Conservation (phyloP, 37 sponge, comb jelly and placozoan species). For the Axinella damicornis region DNA sequence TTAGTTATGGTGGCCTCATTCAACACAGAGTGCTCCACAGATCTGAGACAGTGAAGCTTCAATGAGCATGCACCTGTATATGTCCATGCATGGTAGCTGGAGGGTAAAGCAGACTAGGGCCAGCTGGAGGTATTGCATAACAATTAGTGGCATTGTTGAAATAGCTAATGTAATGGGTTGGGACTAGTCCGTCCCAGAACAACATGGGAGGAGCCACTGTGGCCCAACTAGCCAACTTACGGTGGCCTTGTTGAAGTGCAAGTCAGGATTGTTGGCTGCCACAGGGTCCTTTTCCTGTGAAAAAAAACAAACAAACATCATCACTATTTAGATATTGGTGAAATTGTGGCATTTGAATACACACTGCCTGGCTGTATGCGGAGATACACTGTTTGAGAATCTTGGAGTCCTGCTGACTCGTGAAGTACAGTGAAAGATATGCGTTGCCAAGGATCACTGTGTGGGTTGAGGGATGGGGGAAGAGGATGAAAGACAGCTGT, state of each 20-base stretch:
- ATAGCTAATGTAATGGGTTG: no score
- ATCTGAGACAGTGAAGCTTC: no score
- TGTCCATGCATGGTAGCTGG: no score
- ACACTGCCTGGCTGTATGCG: conserved; percentile 81
- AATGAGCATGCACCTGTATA: no score
- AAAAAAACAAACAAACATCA: not conserved
- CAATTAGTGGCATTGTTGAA: no score
- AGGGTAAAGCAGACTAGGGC: no score
- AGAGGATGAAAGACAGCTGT: not conserved
- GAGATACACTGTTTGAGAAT: conserved; percentile 58
- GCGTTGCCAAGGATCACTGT: conserved; percentile 87
- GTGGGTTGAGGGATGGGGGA: not conserved
- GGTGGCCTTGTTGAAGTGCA: conserved; percentile 84
- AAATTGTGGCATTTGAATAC: no score
- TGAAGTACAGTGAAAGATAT: conserved; percentile 78
- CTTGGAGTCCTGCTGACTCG: conserved; percentile 44
- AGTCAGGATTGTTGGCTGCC: conserved; percentile 65
- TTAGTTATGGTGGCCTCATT: no score
- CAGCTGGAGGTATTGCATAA: no score
- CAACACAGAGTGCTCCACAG: no score
- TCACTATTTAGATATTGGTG: no score
- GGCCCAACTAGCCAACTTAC: conserved; percentile 41
- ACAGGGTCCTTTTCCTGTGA: conserved; percentile 78
- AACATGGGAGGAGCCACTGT: not conserved
- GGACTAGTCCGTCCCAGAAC: no score